Evolutionary conservation across 1,140 invertebrate genomes (phyloP), one percentile per base, ranked within the genome.

Genomic region (Solen grandis): DNA sequence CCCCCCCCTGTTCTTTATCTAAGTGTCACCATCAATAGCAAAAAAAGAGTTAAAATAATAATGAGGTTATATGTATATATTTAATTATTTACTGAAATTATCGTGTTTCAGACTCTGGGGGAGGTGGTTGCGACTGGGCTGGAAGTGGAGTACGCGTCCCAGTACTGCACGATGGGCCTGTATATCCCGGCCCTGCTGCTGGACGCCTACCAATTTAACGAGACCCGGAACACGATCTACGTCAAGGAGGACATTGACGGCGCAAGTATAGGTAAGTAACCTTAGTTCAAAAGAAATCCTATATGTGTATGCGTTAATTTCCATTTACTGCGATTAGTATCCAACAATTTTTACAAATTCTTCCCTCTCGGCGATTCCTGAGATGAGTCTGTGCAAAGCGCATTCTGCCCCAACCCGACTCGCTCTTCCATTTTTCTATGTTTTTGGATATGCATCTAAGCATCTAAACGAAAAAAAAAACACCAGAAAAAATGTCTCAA

Each of bases 111-210:
- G 86, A 80, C 66, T 52, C 54, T 83, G 50, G 33, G 62, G 10
- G 63, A 85, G 62, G 85, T 84, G 27, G 72, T 83, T 5, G 50
- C 59, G 14, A 79, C 65, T 3, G 82, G 69, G n/a, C 65, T 81
- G 1, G 33, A 8, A 13, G 27, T 41, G 29, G 36, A 77, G 41
- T 89, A 82, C 60, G 88, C 81, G 5, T 89, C 88, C 10, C 57
- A 63, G 14, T 81, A 86, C 69, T 89, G 88, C 62, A 72, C 86
- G 38, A 87, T 85, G 83, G 88, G 85, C 3, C 65, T 87, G 19
- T 88, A 86, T 59, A 87, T 89, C 5, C 85, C 84, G 8, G 63
- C 82, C 19, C 68, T 88, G 14, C 74, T 87, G 13, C 78, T 86
- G 10, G 19, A 57, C 22, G 77, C 88, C 2, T 85, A 87, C 54